These are phyloP conservation scores for Garrulus glandarius DNA, from an alignment of 2,797 vertebrate species.

Conservation along the genomic window DNA sequence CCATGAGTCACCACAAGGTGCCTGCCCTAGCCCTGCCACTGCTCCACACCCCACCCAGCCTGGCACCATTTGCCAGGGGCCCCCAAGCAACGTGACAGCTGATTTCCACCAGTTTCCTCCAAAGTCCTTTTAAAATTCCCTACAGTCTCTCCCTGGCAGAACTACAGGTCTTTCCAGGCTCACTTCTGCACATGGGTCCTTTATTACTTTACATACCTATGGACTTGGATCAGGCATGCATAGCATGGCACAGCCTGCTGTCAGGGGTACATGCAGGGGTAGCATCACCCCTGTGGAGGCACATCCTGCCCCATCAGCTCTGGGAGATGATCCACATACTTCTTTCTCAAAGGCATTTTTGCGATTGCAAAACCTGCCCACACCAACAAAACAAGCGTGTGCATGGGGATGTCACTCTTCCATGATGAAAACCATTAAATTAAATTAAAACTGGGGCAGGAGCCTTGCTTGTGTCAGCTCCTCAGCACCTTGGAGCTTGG, in stretches of 20 bases:
- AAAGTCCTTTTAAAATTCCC: neutral
- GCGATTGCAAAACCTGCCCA: fast-evolving
- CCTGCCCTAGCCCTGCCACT: neutral
- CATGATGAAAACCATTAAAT: neutral
- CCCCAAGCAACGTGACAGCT: neutral
- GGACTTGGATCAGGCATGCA: fast-evolving
- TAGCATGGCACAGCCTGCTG: neutral
- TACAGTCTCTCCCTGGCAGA: neutral
- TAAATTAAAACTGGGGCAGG: neutral
- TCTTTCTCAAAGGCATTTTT: neutral
- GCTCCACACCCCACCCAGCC: neutral
- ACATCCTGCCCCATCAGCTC: neutral
- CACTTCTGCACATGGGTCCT: neutral
- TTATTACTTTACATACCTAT: neutral
- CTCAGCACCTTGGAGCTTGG: neutral
- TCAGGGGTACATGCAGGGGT: fast-evolving
- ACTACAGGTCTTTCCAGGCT: neutral
- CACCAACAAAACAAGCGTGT: neutral
- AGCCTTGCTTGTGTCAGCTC: constrained; percentile 10
- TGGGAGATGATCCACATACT: neutral
- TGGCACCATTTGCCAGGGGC: neutral
- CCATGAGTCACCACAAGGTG: neutral
- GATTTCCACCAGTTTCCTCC: neutral
- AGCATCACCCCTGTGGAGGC: neutral
- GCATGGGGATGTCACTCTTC: neutral